Base-by-base conservation (phyloP, 2,113 vertebrate species). In the Podarcis cretensis region DNA sequence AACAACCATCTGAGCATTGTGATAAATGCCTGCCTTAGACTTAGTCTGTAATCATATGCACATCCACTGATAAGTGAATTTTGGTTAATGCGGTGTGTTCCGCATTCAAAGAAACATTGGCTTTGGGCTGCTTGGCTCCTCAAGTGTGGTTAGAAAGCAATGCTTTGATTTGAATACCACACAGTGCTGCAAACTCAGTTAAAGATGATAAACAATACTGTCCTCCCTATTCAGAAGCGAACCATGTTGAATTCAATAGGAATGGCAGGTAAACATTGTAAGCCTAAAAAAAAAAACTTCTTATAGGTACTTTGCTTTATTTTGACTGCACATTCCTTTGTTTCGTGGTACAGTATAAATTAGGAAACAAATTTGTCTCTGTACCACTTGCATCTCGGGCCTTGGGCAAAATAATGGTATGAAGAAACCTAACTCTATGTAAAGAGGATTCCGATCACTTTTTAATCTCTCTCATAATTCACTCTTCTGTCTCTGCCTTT, bases 381-480 rank as follows among this genome's bases (percentile, higher is more conserved):
- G 76, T 57, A 83, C 76, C 73, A 76, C 40, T n/a, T 66, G 21
- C 16, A 82, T 5, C 37, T 94, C 48, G 30, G 5, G 68, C 81
- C 32, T 66, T 84, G 86, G 30, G 9, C 40, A 75, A 89, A 88
- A 27, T 54, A 0, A 86, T 76, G 6, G 16, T 73, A 18, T 87
- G 66, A 37, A 30, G 66, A 54, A 86, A 1, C 32, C 69, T 30
- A 63, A 92, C 91, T 81, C 73, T 69, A n/a, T 35, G 20, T 43
- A 91, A 91, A 79, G 32, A 21, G 7, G 5, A 27, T 35, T 89
- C 4, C 35, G 25, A 81, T 91, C 12, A n/a, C 43, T 69, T 89
- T 92, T 92, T 89, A 86, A 86, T 87, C 65, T 88, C 69, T 90
- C 7, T 30, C 43, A 65, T 81, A 89, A 89, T 71, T 91, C n/a